Evolutionary conservation across 37 sponge, comb jelly and placozoan genomes (phyloP).

Genomic region (Chondrosia reniformis): DNA sequence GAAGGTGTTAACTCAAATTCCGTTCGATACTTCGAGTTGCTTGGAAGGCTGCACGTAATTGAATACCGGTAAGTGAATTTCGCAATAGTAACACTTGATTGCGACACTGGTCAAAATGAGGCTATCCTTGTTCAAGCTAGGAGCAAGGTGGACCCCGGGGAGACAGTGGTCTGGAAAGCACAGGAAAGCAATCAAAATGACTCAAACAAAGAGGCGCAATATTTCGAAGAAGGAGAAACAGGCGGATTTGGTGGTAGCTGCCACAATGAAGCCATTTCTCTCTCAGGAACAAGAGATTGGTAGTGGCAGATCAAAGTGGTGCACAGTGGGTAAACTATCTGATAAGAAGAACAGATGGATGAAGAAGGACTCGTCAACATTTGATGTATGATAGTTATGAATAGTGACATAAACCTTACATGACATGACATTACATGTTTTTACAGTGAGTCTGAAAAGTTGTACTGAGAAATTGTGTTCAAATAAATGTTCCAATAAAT

Average conservation of each 20-base stretch:
- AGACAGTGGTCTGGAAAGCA: slow-evolving; percentile 73
- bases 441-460: no score
- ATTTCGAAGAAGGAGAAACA: not conserved
- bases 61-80: slow-evolving; percentile 3
- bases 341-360: not conserved
- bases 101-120: slow-evolving; percentile 31
- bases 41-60: not conserved
- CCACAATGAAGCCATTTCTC: slow-evolving; percentile 39
- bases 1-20: not conserved
- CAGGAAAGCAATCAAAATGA: slow-evolving; percentile 51
- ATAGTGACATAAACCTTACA: not conserved
- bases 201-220: slow-evolving; percentile 26
- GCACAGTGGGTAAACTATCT: not conserved
- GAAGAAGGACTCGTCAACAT: not conserved
- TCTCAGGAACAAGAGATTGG: slow-evolving; percentile 39
- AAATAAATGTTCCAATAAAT: not conserved
- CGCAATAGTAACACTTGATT: not conserved
- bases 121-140: slow-evolving; percentile 22
- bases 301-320: slow-evolving; percentile 26
- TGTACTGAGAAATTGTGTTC: not conserved
- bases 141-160: slow-evolving; percentile 58
- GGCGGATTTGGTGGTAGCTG: not conserved
- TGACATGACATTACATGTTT: not conserved
- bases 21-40: not conserved
- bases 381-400: not conserved